Conservation (phyloP, 2,113 vertebrate species). For the Gnathonemus longibarbis region DNA sequence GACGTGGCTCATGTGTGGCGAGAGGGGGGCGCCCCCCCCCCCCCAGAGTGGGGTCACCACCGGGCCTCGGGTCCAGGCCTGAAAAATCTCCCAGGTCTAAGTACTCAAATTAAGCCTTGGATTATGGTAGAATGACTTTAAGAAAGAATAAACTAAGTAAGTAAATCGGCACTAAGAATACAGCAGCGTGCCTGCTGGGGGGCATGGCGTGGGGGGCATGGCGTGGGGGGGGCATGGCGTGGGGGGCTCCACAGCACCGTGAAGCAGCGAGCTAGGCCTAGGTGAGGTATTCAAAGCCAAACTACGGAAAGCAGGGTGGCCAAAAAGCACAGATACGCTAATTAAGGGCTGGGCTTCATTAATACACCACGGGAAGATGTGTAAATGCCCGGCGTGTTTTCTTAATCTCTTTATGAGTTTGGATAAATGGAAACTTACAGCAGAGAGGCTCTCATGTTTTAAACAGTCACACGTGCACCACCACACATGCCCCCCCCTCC, state of each 20-base stretch:
- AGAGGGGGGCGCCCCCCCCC: neutral
- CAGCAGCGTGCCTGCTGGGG: too few species aligned
- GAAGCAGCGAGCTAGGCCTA: neutral
- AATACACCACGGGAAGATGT: neutral
- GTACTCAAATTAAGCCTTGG: neutral
- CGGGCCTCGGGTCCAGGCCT: neutral
- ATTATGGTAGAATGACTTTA: neutral
- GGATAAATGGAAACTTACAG: neutral
- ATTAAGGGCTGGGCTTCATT: neutral
- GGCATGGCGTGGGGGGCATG: too few species aligned
- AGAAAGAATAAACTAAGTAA: neutral
- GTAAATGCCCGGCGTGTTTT: neutral
- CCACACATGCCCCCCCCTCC: neutral
- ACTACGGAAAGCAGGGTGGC: neutral
- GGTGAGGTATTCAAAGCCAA: neutral
- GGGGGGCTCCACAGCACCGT: too few species aligned
- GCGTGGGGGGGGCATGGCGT: too few species aligned
- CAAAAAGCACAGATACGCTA: neutral
- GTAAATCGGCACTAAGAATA: neutral
- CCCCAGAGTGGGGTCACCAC: neutral
- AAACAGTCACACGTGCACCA: neutral
- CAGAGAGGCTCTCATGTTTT: neutral
- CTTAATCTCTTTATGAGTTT: neutral
- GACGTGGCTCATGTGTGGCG: neutral
- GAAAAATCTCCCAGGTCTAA: neutral